Conservation (phyloP, 2,797 vertebrate species). For the Cryptoprocta ferox region DNA sequence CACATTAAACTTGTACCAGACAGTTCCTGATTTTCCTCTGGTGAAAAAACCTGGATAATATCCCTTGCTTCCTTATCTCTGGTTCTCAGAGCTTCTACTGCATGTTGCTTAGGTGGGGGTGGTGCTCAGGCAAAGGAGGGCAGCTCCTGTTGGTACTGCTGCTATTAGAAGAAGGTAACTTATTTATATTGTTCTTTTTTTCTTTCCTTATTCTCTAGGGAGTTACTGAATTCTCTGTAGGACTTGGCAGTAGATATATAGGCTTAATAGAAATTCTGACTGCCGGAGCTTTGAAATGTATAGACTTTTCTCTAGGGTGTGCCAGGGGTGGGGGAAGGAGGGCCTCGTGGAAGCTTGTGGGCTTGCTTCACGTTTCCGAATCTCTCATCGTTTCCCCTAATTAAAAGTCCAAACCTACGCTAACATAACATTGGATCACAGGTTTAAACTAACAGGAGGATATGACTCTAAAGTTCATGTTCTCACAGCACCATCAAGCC, state of each 20-base stretch:
- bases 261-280: conserved; percentile 51
- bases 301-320: background rate
- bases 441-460: conserved; percentile 1
- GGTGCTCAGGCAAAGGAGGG: background rate
- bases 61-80: background rate
- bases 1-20: background rate
- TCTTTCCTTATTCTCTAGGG: background rate
- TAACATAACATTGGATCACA: background rate
- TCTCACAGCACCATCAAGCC: background rate
- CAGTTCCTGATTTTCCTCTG: background rate
- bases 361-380: conserved; percentile 29
- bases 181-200: conserved; percentile 2
- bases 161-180: background rate
- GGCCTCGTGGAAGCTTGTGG: background rate
- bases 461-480: background rate
- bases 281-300: background rate
- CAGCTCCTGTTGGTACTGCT: background rate
- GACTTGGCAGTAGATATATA: background rate
- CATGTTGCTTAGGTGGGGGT: background rate
- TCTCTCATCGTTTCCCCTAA: conserved; percentile 40
- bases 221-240: conserved; percentile 14
- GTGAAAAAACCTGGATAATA: background rate
- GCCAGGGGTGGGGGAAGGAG: background rate
- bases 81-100: background rate
- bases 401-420: conserved; percentile 27